Base-by-base conservation (phyloP, 2,113 vertebrate genomes). In the Gobius niger region DNA sequence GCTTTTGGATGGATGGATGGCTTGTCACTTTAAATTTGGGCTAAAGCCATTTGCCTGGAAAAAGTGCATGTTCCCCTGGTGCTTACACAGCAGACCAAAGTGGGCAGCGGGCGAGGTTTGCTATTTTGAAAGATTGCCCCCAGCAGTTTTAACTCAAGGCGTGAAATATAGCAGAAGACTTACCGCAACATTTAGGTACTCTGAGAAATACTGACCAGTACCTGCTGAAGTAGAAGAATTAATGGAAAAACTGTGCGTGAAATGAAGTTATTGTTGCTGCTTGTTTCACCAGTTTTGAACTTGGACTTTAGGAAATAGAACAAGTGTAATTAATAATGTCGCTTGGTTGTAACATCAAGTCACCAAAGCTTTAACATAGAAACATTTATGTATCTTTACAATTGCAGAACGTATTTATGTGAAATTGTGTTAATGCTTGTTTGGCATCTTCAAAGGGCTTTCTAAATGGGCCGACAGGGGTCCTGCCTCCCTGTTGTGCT, bases 381-480 rank as follows among this genome's bases (percentile, higher is more conserved):
- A 10, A 24, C n/a, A n/a, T n/a, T n/a, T n/a, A n/a, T n/a, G n/a
- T n/a, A n/a, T n/a, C n/a, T 19, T 2, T 42, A 63, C 57, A 47
- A 49, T 56, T 65, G 60, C 56, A 44, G 57, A 56, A 53, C 44
- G 62, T 59, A 72, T 59, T 51, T 65, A 63, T 34, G n/a, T 24
- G 44, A 56, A 70, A 72, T 59, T 67, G 60, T n/a, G 70, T 71
- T 60, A 60, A 60, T 42, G 40, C 57, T 49, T 44, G 46, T 76
- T 67, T 63, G 51, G 34, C 12, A 75, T 68, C 34, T 71, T 82
- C 68, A 69, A 72, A 80, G 62, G 10, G 63, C 51, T 78, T 64
- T 66, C 59, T 72, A 67, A 19, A 47, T 11, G 69, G 73, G 77
- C 60, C 70, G 50, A 68, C 49, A 63, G 67, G 44, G 70, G 61